Conservation (phyloP, 92 coral and sea anemone genomes). For the Scolanthus callimorphus region DNA sequence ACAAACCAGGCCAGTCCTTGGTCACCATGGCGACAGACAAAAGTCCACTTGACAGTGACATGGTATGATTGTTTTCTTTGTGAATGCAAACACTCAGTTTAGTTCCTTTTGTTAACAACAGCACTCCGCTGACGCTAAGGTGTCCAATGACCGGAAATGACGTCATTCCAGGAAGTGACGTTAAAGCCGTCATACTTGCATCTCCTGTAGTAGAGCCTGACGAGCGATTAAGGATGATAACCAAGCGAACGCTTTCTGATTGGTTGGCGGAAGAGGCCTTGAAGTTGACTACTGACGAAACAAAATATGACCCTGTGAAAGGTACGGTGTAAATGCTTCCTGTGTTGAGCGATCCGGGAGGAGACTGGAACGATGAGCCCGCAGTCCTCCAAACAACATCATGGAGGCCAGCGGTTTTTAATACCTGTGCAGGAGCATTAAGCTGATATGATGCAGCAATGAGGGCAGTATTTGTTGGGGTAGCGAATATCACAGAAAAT, state of each 20-base stretch:
- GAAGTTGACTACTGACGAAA: conserved; percentile 18
- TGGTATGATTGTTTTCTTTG: neutral
- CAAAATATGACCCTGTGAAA: conserved; percentile 27
- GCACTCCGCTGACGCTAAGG: conserved; percentile 20
- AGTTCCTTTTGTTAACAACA: conserved; percentile 20
- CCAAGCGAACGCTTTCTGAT: conserved; percentile 2
- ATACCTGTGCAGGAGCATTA: conserved; percentile 1
- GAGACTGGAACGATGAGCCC: conserved; percentile 10
- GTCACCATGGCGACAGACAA: conserved; percentile 30
- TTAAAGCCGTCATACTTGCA: conserved; percentile 20
- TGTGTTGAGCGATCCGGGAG: neutral
- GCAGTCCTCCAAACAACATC: conserved; percentile 15
- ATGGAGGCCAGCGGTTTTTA: conserved; percentile 32
- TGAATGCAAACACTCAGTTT: conserved; percentile 13
- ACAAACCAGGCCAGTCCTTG: conserved; percentile 62
- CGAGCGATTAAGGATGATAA: conserved; percentile 12
- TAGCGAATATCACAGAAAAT: conserved; percentile 36
- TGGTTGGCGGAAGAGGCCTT: neutral
- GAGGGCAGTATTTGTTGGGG: neutral
- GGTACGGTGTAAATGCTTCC: conserved; percentile 3
- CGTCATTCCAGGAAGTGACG: too few relatives aligned
- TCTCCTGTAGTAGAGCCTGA: conserved; percentile 6
- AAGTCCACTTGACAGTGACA: conserved; percentile 11
- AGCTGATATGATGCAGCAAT: conserved; percentile 14
- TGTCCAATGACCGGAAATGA: conserved; percentile 5